Evolutionary conservation across 2,113 vertebrate species (phyloP).

Genomic region (Tenrec ecaudatus): DNA sequence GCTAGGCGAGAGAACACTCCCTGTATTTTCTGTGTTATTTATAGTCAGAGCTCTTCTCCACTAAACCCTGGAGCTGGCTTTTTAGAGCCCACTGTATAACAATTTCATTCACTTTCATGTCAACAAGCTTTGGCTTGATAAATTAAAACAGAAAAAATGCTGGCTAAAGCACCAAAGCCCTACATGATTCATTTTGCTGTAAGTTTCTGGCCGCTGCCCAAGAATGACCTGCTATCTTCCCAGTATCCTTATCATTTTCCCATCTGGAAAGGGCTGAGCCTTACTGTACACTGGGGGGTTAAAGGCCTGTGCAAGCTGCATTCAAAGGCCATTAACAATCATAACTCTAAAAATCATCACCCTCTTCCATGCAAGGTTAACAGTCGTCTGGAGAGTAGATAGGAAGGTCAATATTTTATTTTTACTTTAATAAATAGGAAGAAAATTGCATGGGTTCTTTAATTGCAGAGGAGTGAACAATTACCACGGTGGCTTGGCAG

Average conservation of each 20-base stretch:
- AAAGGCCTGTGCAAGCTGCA: conserved; percentile 77
- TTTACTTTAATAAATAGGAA: conserved; percentile 76
- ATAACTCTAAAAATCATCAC: conserved; percentile 84
- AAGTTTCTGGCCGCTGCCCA: conserved; percentile 83
- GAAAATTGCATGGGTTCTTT: conserved; percentile 64
- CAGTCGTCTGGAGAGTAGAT: conserved; percentile 68
- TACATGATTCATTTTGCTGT: conserved; percentile 78
- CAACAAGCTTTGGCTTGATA: conserved; percentile 84
- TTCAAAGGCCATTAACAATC: conserved; percentile 84
- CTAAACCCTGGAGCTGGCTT: conserved; percentile 80
- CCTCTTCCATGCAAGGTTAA: conserved; percentile 80
- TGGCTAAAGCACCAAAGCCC: conserved; percentile 73
- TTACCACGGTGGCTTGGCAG: too few species aligned
- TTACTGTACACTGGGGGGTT: conserved; percentile 66
- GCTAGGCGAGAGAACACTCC: conserved; percentile 48
- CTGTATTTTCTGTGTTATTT: conserved; percentile 81
- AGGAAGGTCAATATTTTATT: conserved; percentile 73
- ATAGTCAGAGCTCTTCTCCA: conserved; percentile 67
- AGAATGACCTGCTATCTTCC: conserved; percentile 81
- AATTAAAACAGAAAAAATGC: conserved; percentile 86
- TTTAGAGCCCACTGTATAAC: conserved; percentile 79
- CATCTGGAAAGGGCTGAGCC: conserved; percentile 82
- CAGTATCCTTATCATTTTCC: conserved; percentile 78
- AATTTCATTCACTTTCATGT: conserved; percentile 85
- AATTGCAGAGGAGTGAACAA: background rate